Evolutionary conservation across 2,888 invertebrate species (phyloP), one percentile per base, ranked within the genome.

Genomic region (Tiphia femorata): DNA sequence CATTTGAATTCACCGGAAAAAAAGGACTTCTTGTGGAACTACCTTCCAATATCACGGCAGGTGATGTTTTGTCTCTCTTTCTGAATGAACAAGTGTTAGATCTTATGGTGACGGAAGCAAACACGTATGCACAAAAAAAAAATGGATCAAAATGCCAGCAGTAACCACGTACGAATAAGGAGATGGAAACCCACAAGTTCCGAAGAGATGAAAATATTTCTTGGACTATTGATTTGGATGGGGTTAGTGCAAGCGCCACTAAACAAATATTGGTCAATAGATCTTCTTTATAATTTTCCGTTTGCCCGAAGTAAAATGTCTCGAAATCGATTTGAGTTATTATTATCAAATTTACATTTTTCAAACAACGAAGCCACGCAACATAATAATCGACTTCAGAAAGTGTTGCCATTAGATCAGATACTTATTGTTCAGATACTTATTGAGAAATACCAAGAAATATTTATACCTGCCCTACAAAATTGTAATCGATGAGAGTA

Each of bases 401-500:
- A 61, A 61, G 42, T 66, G 20, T 20, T 47, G 51, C 62, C 37
- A 14, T 44, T 49, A 30, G n/a, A n/a, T n/a, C n/a, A n/a, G n/a
- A n/a, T n/a, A n/a, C n/a, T n/a, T n/a, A 49, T 67, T n/a, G 19
- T 62, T 43, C 27, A 60, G 19, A 49, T 43, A 37, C 19, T 64
- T 21, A 43, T 42, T 38, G 35, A 42, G 8, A 62, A 67, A 48
- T 63, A 58, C 47, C 48, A 65, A 38, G 29, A 37, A 29, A 29
- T 67, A 14, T 49, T 66, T 40, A 43, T 35, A 19, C 70, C 68
- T 21, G 63, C 50, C 21, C 56, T 65, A 62, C n/a, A 43, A 62
- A 49, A 50, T 69, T 35, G 64, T 64, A 21, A 53, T 69, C 25
- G 72, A 72, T 43, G 68, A 72, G 53, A 64, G 67, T 20, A 53